Base-by-base conservation (phyloP, 2,113 vertebrate genomes). In the Uria aalge region DNA sequence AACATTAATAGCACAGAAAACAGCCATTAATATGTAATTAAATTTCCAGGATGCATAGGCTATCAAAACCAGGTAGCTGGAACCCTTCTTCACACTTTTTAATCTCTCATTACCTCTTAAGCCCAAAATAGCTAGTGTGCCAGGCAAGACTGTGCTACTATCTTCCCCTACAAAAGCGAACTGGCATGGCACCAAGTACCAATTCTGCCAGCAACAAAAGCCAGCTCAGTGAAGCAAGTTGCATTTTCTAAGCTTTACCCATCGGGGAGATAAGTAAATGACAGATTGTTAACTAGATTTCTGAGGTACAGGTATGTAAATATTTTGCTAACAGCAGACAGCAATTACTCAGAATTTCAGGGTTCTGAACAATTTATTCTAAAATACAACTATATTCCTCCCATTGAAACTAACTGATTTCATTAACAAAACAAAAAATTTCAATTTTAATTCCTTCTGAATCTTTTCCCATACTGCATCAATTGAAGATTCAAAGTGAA, bases 11-110 rank as follows among this genome's bases (percentile, higher is more conserved):
- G 85, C 32, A 74, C 4, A 57, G 96, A 94, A 96, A 96, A 59
- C 52, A 94, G 57, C 40, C 85, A 19, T 94, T 96, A 96, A 94
- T 85, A 80, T 78, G 94, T 94, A 95, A 97, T 97, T 96, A 97
- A 95, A 96, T 95, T 97, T 95, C 71, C 4, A 0, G 79, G 67
- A 96, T 72, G 71, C 86, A 45, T 15, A 59, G 76, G 60, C 94
- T 96, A 80, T 87, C 96, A 90, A 56, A 94, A 74, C 38, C 83
- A 77, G 91, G 84, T 88, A 88, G 63, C 87, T 78, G 90, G 79
- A 94, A 95, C 80, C 3, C 56, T 78, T 27, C 29, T 92, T 96
- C 87, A 96, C 85, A 89, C 75, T 86, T 84, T 92, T 96, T 85
- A 94, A 92, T 79, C 85, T 93, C 81, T 94, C 34, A 18, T 91